Evolutionary conservation across 2,113 vertebrate species (phyloP).

Genomic region (Labrus mixtus): DNA sequence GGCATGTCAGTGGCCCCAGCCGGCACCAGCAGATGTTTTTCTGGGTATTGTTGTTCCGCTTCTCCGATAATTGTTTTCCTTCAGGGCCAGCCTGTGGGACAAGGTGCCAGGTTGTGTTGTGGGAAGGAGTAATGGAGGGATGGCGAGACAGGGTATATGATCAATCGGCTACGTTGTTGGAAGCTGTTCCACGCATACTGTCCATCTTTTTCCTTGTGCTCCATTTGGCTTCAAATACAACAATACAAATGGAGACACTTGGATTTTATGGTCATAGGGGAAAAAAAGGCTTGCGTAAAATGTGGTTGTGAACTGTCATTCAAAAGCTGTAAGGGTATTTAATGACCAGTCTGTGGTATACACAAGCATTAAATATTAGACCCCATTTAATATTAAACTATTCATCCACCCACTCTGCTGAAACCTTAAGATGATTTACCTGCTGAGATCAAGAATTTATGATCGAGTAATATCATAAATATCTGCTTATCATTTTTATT

Average conservation of each 20-base stretch:
- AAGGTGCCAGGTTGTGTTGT: constrained; percentile 75
- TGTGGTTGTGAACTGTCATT: neutral
- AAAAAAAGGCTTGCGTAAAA: neutral
- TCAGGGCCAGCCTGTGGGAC: constrained; percentile 67
- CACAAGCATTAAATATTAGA: too few species aligned
- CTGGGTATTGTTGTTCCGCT: constrained; percentile 79
- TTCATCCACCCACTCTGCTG: too few species aligned
- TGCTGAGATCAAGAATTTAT: too few species aligned
- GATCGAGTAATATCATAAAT: neutral
- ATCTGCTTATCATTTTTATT: neutral
- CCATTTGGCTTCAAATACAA: constrained; percentile 47
- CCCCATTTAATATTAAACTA: neutral
- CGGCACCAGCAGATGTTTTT: constrained; percentile 81
- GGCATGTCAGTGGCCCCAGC: constrained; percentile 68
- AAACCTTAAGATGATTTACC: too few species aligned
- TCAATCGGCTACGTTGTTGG: constrained; percentile 40
- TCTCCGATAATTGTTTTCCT: constrained; percentile 80
- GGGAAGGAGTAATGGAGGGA: constrained; percentile 65
- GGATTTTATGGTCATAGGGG: neutral
- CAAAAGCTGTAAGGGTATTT: constrained; percentile 11
- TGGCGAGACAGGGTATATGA: constrained; percentile 61
- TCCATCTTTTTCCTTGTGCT: constrained; percentile 36
- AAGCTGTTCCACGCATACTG: constrained; percentile 43
- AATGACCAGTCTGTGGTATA: too few species aligned
- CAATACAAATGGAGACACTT: constrained; percentile 11